These are phyloP conservation scores for Elgonia sp. DNA, from an alignment of 2,888 invertebrate species.

Conservation along the genomic window DNA sequence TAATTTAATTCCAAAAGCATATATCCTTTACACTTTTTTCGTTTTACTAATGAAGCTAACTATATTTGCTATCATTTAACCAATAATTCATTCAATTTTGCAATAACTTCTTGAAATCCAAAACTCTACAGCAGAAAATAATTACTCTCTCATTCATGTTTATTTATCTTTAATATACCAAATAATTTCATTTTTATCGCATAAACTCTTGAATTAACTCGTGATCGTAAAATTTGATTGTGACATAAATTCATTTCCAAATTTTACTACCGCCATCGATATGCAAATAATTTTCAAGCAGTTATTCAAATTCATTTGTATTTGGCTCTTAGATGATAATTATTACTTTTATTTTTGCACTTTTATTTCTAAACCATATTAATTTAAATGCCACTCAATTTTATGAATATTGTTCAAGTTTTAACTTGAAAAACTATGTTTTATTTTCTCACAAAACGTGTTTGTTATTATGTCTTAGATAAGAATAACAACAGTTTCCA, in stretches of 20 bases:
- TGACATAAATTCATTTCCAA: constrained; percentile 16
- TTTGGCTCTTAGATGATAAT: background rate
- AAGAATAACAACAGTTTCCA: background rate
- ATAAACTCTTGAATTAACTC: constrained; percentile 1
- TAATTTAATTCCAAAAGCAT: background rate
- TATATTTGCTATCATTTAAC: no score
- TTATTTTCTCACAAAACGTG: constrained; percentile 2
- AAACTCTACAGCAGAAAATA: background rate
- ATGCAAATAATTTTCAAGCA: background rate
- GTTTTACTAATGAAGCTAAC: no score
- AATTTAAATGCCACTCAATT: no score
- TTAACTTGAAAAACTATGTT: no score
- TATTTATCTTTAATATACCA: background rate
- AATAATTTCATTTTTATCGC: constrained; percentile 20
- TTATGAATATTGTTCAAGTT: no score
- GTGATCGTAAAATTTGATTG: constrained; percentile 16
- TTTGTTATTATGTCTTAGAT: background rate
- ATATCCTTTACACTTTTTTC: no score
- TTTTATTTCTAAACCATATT: no score
- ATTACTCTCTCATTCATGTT: background rate
- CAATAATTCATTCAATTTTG: no score
- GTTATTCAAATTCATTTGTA: background rate
- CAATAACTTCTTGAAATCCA: no score
- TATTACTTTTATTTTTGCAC: no score
- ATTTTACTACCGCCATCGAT: constrained; percentile 9